Percentiles rank a stretch among this genome's conserved stretches.
Evolutionary conservation across 2,113 vertebrate species (phyloP).

Genomic region (Osmerus eperlanus): DNA sequence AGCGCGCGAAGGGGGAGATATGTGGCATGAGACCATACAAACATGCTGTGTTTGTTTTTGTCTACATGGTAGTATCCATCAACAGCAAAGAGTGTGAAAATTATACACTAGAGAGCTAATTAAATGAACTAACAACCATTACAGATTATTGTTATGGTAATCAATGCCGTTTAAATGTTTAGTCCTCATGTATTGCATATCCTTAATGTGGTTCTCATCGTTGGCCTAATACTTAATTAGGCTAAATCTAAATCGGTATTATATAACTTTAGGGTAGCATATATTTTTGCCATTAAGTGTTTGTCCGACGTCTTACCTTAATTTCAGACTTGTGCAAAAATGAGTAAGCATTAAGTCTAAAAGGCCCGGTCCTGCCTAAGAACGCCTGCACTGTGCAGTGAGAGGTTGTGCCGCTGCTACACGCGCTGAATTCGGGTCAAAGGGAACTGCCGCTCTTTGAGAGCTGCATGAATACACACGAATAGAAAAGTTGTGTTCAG

Average conservation of each 20-base stretch:
- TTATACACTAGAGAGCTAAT: not conserved
- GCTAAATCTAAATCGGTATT: too few species aligned
- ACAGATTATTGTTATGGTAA: not conserved
- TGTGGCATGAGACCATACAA: not conserved
- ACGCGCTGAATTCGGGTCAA: conserved; percentile 69
- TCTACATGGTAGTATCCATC: not conserved
- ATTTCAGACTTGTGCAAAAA: conserved; percentile 15
- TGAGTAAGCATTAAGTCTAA: conserved; percentile 46
- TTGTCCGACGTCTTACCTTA: conserved; percentile 49
- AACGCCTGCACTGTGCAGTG: conserved; percentile 25
- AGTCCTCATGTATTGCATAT: too few species aligned
- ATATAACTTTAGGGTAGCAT: not conserved
- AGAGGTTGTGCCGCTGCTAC: conserved; percentile 54
- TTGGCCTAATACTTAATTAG: too few species aligned
- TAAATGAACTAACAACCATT: not conserved
- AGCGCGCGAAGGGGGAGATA: not conserved
- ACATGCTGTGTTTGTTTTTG: conserved; percentile 9
- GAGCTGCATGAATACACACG: conserved; percentile 94
- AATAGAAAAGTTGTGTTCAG: conserved; percentile 94
- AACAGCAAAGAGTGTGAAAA: not conserved
- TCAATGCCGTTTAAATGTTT: not conserved
- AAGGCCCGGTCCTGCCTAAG: conserved; percentile 44
- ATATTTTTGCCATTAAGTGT: conserved; percentile 31
- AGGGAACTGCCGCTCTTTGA: conserved; percentile 79
- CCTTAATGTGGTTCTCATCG: too few species aligned